phyloP scores from a whole-genome alignment of 2,797 vertebrate genomes.

The Typhlichthys eigenmanni region DNA sequence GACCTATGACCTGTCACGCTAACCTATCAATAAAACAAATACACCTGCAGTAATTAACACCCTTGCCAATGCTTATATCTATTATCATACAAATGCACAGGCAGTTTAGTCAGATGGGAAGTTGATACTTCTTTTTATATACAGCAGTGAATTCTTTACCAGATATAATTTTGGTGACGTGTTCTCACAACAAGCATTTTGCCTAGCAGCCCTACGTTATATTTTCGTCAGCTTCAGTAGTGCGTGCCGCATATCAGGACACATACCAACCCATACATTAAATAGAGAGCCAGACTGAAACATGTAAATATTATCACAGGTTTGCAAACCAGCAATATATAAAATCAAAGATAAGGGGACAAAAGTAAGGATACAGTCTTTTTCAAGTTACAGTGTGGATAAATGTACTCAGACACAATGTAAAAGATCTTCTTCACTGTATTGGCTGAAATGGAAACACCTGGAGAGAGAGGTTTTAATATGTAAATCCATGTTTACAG shows the following conservation, averaged over 20 bases:
- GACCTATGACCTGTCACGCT: constrained; percentile 56
- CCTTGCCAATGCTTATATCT: constrained; percentile 69
- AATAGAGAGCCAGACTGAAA: constrained; percentile 51
- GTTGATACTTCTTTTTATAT: constrained; percentile 48
- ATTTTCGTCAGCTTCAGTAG: constrained; percentile 49
- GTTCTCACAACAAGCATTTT: constrained; percentile 34
- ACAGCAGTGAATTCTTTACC: constrained; percentile 42
- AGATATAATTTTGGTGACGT: constrained; percentile 55
- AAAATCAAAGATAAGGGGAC: constrained; percentile 47
- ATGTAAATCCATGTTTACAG: constrained; percentile 70
- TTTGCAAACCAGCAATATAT: constrained; percentile 58
- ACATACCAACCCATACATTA: constrained; percentile 54
- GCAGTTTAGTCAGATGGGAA: constrained; percentile 30
- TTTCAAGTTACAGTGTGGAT: constrained; percentile 47
- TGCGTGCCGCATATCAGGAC: constrained; percentile 55
- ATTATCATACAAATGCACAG: constrained; percentile 62
- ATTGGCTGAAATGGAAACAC: constrained; percentile 52
- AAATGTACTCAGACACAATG: constrained; percentile 52
- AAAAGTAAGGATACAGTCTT: constrained; percentile 41
- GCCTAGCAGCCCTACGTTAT: not conserved
- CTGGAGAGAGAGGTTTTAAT: constrained; percentile 48
- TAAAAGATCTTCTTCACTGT: constrained; percentile 56
- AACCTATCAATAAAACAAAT: constrained; percentile 51
- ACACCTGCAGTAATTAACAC: constrained; percentile 62
- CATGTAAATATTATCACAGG: constrained; percentile 57